These are phyloP conservation scores for Oncorhynchus mykiss DNA, from an alignment of 2,113 vertebrate genomes.

Conservation along the genomic window DNA sequence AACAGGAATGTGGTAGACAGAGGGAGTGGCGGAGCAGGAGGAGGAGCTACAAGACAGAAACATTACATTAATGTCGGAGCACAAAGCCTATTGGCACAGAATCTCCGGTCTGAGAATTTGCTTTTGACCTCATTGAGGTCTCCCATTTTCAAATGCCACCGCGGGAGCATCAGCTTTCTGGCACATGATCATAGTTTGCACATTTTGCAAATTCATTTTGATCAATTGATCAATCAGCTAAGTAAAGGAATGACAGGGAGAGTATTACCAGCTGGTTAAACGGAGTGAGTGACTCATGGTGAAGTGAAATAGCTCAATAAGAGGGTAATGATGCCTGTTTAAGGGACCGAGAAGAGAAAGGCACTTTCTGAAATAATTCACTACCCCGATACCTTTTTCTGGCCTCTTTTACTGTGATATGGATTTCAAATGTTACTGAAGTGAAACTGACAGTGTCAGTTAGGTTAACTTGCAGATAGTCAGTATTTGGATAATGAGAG, in stretches of 20 bases:
- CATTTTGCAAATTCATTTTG: not conserved
- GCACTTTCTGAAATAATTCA: not conserved
- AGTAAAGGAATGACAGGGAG: not conserved
- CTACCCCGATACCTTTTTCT: not conserved
- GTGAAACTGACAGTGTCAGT: slow-evolving; percentile 29
- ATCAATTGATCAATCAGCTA: not conserved
- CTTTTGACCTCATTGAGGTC: not conserved
- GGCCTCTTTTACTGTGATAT: slow-evolving; percentile 15
- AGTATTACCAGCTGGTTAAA: not conserved
- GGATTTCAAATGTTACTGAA: slow-evolving; percentile 41
- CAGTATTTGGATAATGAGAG: slow-evolving; percentile 33
- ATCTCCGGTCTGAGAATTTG: not conserved
- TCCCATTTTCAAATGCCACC: not conserved
- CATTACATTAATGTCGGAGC: too few species aligned
- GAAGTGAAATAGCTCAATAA: not conserved
- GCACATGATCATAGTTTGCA: not conserved
- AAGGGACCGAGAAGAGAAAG: not conserved
- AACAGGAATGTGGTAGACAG: too few species aligned
- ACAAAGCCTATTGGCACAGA: not conserved
- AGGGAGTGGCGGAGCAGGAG: too few species aligned
- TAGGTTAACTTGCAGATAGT: slow-evolving; percentile 31
- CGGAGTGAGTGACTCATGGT: not conserved
- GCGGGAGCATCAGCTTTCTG: not conserved
- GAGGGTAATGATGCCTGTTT: too few species aligned
- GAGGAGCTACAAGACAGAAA: too few species aligned